Conservation (phyloP, 64 coral and sea anemone genomes). For the Orbicella faveolata region DNA sequence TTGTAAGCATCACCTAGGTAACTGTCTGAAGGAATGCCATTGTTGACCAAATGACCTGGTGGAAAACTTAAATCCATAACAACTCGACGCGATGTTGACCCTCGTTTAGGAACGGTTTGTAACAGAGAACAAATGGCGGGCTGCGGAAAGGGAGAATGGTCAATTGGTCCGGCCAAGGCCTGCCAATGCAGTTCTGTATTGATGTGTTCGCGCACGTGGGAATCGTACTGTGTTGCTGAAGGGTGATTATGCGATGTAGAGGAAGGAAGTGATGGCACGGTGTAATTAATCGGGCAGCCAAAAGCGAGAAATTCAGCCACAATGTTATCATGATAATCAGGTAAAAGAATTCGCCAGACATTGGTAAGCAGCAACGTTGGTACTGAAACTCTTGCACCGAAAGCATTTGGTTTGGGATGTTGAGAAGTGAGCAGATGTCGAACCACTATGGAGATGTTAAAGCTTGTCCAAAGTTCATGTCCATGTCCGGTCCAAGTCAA, state of each 20-base stretch:
- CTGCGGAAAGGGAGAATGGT: background rate
- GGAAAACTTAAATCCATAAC: conserved; percentile 44
- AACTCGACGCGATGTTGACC: background rate
- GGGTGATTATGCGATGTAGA: conserved; percentile 22
- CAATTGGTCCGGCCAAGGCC: conserved; percentile 7
- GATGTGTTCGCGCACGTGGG: conserved; percentile 10
- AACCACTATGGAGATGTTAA: background rate
- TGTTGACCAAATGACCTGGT: background rate
- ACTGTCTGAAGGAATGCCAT: conserved; percentile 10
- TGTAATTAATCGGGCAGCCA: conserved; percentile 36
- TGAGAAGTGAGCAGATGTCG: background rate
- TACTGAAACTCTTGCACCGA: background rate
- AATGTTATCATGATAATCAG: background rate
- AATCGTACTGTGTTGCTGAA: background rate
- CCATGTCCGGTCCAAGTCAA: background rate
- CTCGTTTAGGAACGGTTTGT: conserved; percentile 17
- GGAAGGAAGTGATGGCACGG: background rate
- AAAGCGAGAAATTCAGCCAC: conserved; percentile 20
- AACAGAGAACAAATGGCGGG: background rate
- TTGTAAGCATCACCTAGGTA: conserved; percentile 21
- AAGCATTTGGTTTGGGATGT: background rate
- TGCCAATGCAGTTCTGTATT: background rate
- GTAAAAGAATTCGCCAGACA: background rate
- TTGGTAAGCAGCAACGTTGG: background rate
- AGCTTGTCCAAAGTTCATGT: background rate